Conservation (phyloP, 2,797 vertebrate species). For the Mus spretus region DNA sequence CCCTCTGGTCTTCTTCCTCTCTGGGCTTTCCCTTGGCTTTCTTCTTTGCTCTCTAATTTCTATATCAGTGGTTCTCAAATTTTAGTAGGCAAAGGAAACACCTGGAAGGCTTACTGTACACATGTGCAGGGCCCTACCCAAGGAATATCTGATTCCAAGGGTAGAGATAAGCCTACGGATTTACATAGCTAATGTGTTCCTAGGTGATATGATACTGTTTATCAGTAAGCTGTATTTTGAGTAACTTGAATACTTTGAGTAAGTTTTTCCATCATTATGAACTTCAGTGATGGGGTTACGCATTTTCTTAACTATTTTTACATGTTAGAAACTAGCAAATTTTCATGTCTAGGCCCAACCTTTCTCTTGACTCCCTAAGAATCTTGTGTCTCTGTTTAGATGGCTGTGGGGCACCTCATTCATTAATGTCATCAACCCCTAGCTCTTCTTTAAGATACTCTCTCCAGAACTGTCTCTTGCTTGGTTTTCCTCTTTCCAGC, state of each 20-base stretch:
- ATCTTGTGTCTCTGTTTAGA: not conserved
- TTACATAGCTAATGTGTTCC: not conserved
- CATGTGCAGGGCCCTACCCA: not conserved
- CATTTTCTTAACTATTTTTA: not conserved
- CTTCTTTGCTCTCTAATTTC: not conserved
- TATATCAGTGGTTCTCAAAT: not conserved
- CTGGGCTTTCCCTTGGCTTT: not conserved
- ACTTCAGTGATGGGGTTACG: not conserved
- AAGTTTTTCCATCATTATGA: not conserved
- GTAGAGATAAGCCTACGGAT: not conserved
- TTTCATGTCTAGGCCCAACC: not conserved
- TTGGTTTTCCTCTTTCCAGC: not conserved
- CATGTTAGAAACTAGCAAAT: not conserved
- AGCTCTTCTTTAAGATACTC: not conserved
- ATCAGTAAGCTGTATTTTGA: not conserved
- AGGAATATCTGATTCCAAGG: not conserved
- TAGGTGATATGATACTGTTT: not conserved
- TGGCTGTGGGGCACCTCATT: not conserved
- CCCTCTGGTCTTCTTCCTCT: not conserved
- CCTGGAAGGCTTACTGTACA: not conserved
- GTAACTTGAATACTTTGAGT: not conserved
- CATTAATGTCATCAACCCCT: not conserved
- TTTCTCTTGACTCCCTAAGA: not conserved
- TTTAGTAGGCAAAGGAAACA: not conserved
- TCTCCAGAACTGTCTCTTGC: not conserved